These are phyloP conservation scores for Gobius niger DNA, from an alignment of 2,113 vertebrate genomes.

Conservation along the genomic window DNA sequence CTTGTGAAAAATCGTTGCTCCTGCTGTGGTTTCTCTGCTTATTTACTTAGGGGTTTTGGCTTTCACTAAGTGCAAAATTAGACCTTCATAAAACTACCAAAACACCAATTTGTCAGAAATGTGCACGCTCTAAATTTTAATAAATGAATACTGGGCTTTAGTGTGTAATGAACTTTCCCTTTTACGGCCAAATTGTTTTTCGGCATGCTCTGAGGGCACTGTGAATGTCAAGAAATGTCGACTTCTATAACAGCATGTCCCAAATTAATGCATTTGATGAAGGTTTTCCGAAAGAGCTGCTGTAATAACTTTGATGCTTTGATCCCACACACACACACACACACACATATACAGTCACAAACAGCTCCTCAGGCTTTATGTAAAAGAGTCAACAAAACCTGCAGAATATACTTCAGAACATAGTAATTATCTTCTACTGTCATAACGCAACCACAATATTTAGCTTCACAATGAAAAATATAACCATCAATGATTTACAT, in stretches of 20 bases:
- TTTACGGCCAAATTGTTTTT: constrained; percentile 4
- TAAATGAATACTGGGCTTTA: background rate
- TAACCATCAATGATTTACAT: too few relatives aligned
- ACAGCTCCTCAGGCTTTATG: background rate
- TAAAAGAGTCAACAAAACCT: too few relatives aligned
- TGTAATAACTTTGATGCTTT: background rate
- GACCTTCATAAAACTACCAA: constrained; percentile 4
- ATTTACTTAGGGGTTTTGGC: constrained; percentile 4
- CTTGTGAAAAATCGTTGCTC: background rate
- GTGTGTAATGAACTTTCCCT: background rate
- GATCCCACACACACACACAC: too few relatives aligned
- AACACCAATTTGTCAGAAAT: constrained; percentile 2
- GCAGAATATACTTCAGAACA: too few relatives aligned
- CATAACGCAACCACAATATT: too few relatives aligned
- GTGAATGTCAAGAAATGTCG: background rate
- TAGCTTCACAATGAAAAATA: too few relatives aligned
- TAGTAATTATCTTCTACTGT: too few relatives aligned
- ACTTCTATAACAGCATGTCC: background rate
- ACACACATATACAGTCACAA: background rate
- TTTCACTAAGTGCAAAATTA: constrained; percentile 11
- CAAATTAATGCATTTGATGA: background rate
- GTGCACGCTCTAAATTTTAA: background rate
- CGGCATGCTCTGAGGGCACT: background rate
- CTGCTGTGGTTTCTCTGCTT: constrained; percentile 7
- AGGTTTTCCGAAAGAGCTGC: background rate